These are phyloP conservation scores for Diphyllodes magnificus DNA, from an alignment of 2,113 vertebrate species.

Conservation along the genomic window DNA sequence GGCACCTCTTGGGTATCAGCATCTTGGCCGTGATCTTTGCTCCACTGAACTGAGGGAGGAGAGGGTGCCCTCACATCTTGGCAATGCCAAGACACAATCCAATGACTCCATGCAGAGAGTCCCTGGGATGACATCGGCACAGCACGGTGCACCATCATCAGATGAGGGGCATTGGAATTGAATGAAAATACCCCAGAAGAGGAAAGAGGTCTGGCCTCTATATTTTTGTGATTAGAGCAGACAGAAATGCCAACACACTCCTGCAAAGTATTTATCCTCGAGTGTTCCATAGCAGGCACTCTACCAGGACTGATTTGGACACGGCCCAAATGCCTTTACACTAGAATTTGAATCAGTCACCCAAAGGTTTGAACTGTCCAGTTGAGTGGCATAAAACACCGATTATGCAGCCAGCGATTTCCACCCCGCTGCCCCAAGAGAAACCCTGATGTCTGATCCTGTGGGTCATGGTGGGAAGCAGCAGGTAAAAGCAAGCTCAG, in stretches of 20 bases:
- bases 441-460: background rate
- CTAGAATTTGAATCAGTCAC: background rate
- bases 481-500: conserved; percentile 11
- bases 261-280: background rate
- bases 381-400: background rate
- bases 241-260: background rate
- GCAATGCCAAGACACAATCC: background rate
- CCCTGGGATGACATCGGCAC: background rate
- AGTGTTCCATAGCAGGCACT: background rate
- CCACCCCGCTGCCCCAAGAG: background rate
- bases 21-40: background rate
- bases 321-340: background rate
- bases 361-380: background rate
- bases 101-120: background rate
- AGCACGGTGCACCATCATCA: background rate
- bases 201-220: background rate
- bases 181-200: background rate
- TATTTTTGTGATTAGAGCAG: background rate
- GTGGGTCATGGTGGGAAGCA: background rate
- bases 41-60: background rate
- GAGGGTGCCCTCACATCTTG: background rate
- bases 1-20: background rate
- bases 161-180: background rate
- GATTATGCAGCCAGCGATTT: background rate
- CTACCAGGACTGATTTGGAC: background rate